phyloP scores from a whole-genome alignment of 2,797 vertebrate genomes.

The Alca torda region DNA sequence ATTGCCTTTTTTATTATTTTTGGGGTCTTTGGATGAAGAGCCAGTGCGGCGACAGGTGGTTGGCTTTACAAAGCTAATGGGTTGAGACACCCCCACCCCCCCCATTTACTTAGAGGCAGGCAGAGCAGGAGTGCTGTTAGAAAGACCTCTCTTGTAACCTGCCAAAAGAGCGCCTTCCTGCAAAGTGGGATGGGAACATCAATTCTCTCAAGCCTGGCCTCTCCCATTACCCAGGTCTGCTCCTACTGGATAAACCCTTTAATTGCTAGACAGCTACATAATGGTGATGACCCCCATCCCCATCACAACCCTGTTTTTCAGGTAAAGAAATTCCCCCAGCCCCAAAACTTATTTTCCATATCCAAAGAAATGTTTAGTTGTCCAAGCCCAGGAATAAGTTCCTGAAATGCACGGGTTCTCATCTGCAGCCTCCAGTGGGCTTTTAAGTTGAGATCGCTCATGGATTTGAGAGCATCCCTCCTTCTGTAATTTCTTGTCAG shows the following conservation, averaged over 20 bases:
- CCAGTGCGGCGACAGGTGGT: background rate
- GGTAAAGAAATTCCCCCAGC: background rate
- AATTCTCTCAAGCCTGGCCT: background rate
- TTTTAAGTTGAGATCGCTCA: background rate
- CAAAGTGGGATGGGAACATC: rapidly evolving
- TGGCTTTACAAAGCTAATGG: background rate
- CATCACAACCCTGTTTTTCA: background rate
- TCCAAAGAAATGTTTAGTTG: background rate
- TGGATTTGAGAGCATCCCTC: background rate
- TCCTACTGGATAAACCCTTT: background rate
- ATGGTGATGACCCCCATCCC: background rate
- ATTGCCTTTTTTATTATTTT: background rate
- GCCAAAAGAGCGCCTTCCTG: background rate
- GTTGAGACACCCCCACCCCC: background rate
- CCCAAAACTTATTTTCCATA: background rate
- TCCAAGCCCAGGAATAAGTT: background rate
- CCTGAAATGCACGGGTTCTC: background rate
- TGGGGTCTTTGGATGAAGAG: background rate
- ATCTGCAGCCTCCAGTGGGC: background rate
- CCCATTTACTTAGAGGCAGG: background rate
- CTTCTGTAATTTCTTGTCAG: background rate
- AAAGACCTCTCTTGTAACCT: background rate
- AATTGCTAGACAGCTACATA: background rate
- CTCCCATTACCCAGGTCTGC: background rate
- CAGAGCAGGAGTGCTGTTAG: background rate